Evolutionary conservation across 2,113 vertebrate species (phyloP).

Genomic region (Labeo catla): DNA sequence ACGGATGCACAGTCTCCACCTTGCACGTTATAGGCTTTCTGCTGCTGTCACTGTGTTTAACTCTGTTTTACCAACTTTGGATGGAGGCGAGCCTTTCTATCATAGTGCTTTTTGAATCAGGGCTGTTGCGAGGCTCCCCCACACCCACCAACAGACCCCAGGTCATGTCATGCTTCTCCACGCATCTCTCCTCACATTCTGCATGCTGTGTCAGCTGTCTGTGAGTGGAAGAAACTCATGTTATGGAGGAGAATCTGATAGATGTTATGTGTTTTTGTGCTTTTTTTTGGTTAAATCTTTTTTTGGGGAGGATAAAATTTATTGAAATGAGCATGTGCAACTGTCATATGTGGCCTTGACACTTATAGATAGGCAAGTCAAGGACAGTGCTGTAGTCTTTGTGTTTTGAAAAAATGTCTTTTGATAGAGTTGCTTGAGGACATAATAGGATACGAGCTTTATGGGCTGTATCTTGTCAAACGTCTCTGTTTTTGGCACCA

Average conservation of each 20-base stretch:
- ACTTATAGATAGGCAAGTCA: background rate
- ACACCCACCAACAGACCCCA: background rate
- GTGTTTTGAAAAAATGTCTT: constrained; percentile 14
- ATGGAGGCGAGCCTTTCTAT: background rate
- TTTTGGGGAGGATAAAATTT: too few relatives aligned
- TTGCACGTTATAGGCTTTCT: background rate
- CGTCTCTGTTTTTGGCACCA: constrained; percentile 24
- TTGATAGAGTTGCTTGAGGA: constrained; percentile 23
- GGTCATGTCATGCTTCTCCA: constrained; percentile 6
- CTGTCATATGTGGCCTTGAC: background rate
- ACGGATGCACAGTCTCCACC: background rate
- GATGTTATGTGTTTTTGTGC: too few relatives aligned
- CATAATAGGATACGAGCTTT: background rate
- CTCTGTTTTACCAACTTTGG: constrained; percentile 15
- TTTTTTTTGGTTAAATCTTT: background rate
- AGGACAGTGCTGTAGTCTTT: constrained; percentile 15
- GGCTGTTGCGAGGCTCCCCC: background rate
- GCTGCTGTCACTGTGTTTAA: constrained; percentile 8
- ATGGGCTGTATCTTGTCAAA: constrained; percentile 36
- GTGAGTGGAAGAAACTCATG: background rate
- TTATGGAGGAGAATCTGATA: background rate
- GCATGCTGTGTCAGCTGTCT: constrained; percentile 15
- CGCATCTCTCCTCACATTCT: background rate
- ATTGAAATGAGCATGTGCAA: background rate
- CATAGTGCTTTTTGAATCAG: background rate